Conservation (phyloP, 2,888 invertebrate species). For the Drosophila imparisetae region DNA sequence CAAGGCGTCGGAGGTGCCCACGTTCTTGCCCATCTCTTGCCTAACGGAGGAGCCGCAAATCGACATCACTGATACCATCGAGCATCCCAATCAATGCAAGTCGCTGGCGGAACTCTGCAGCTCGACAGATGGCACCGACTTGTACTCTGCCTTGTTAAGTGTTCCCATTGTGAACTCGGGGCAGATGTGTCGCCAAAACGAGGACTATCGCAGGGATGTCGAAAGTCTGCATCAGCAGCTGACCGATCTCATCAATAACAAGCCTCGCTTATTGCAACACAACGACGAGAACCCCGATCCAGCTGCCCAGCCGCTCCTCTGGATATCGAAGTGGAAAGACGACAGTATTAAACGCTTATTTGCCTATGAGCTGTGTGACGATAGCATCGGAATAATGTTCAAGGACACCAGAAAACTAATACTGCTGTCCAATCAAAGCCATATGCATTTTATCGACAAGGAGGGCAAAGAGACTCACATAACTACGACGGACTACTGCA, state of each 20-base stretch:
- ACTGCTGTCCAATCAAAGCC: slow-evolving; percentile 95
- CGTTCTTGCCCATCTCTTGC: slow-evolving; percentile 95
- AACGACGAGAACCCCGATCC: slow-evolving; percentile 97
- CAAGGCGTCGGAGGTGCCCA: slow-evolving; percentile 89
- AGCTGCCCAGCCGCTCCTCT: slow-evolving; percentile 96
- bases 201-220: slow-evolving; percentile 83
- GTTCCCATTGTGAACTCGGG: slow-evolving; percentile 77
- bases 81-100: slow-evolving; percentile 82
- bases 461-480: slow-evolving; percentile 95
- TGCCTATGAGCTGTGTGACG: no score
- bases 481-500: slow-evolving; percentile 92
- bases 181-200: slow-evolving; percentile 81
- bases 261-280: slow-evolving; percentile 85
- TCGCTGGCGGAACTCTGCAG: no score
- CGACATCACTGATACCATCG: slow-evolving; percentile 77
- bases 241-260: slow-evolving; percentile 81
- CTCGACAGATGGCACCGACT: no score
- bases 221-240: slow-evolving; percentile 83
- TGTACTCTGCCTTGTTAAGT: no score
- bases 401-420: slow-evolving; percentile 98
- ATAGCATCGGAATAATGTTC: slow-evolving; percentile 98
- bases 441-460: slow-evolving; percentile 98
- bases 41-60: slow-evolving; percentile 96
- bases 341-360: no score
- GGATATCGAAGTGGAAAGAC: no score